These are phyloP conservation scores for Ornithorhynchus anatinus DNA, from an alignment of 2,113 vertebrate genomes.

Conservation along the genomic window DNA sequence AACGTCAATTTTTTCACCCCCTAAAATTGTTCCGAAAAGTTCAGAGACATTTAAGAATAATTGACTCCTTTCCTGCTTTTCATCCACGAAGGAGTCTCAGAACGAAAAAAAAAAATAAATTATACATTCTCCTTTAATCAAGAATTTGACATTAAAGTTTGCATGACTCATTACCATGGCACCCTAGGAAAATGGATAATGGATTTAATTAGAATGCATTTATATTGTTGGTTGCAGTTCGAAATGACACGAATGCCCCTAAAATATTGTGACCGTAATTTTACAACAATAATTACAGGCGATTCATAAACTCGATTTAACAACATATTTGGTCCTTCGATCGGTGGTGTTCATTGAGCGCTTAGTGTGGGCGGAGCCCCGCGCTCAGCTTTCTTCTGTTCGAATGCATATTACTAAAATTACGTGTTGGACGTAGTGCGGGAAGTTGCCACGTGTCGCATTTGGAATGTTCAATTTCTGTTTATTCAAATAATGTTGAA, in stretches of 20 bases:
- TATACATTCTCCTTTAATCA: constrained; percentile 48
- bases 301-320: constrained; percentile 22
- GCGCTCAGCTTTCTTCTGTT: no score
- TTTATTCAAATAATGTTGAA: no score
- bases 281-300: constrained; percentile 26
- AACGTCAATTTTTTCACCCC: constrained; percentile 28
- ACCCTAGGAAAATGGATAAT: constrained; percentile 37
- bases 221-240: constrained; percentile 25
- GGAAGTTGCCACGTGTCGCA: no score
- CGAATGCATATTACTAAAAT: no score
- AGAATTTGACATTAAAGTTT: constrained; percentile 47
- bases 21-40: constrained; percentile 37
- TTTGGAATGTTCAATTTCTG: no score
- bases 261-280: constrained; percentile 6
- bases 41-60: constrained; percentile 55
- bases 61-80: constrained; percentile 55
- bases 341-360: no score
- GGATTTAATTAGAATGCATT: constrained; percentile 30
- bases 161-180: constrained; percentile 32
- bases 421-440: no score
- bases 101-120: constrained; percentile 49
- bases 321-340: constrained; percentile 12
- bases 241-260: constrained; percentile 25
- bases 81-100: constrained; percentile 32
- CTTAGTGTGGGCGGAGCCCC: no score